Conservation (phyloP, 2,113 vertebrate genomes). For the Sapajus apella region DNA sequence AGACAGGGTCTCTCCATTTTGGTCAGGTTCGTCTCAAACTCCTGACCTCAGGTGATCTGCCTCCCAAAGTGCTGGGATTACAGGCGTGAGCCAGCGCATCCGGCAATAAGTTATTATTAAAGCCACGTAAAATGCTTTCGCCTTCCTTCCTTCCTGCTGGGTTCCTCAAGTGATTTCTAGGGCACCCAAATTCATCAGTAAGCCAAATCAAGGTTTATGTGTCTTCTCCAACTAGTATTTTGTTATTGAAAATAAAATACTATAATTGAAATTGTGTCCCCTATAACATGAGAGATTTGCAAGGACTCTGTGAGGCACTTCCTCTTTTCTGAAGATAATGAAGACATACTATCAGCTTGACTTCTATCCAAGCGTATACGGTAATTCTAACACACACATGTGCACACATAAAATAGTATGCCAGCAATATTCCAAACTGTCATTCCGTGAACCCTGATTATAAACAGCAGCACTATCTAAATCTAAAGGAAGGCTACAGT, state of each 20-base stretch:
- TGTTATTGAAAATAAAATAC: not conserved
- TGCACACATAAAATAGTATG: not conserved
- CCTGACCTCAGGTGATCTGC: no score
- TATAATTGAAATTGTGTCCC: not conserved
- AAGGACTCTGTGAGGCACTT: not conserved
- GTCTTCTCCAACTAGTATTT: not conserved
- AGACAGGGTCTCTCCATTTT: no score
- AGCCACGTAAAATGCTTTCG: rapidly evolving
- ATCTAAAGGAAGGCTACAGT: constrained; percentile 37
- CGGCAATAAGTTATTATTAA: not conserved
- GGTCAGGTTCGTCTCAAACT: no score
- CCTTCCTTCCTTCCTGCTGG: not conserved
- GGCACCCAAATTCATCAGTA: not conserved
- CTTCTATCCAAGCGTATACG: not conserved
- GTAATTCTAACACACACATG: not conserved
- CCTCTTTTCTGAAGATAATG: not conserved
- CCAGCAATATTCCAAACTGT: not conserved
- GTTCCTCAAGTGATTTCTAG: not conserved
- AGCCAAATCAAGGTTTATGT: not conserved
- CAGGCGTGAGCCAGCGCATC: no score
- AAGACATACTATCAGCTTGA: not conserved
- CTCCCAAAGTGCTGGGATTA: no score
- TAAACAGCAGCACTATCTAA: not conserved
- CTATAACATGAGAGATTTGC: not conserved
- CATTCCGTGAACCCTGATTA: not conserved